Base-by-base conservation (phyloP, 2,113 vertebrate genomes). In the Mustela nigripes region DNA sequence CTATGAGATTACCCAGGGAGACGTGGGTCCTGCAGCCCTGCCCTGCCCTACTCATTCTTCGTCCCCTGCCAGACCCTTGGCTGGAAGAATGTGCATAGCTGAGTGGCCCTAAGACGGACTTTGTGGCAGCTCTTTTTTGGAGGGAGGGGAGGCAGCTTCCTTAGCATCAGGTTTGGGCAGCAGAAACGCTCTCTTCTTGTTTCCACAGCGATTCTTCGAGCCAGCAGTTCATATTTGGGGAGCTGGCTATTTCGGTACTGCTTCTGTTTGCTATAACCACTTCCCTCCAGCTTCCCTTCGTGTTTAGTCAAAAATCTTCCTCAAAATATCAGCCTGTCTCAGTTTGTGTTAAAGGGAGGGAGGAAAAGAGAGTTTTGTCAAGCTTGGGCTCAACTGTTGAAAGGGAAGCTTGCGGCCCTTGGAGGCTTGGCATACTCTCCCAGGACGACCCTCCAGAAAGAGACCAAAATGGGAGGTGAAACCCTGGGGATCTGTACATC, bases 291-390 rank as follows among this genome's bases (percentile, higher is more conserved):
- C 65, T 97, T 95, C n/a, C 56, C 63, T 50, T 91, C 31, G 26
- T 79, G 91, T 92, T 96, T 80, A 74, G 73, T 93, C 83, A 92
- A 78, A 96, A 98, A 60, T 67, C 62, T 91, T 95, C 88, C 91
- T 69, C 80, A 97, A 95, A 90, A 84, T 93, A 95, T 63, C 69
- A 90, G 83, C 39, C 79, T 48, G 24, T 95, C 28, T 94, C 78
- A 36, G n/a, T 92, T 74, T 74, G 56, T 91, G 48, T 90, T 80
- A 78, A 96, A 76, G 33, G 18, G 7, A 91, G 36, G 67, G 89
- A 60, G 4, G 48, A 56, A 93, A 71, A 91, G 31, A 21, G 45
- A 71, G 39, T 48, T 90, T 80, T 80, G 28, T 74, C 48, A 79
- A 85, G 42, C 19, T 91, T 19, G 12, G 48, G 14, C 45, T 60